Evolutionary conservation across 2,888 invertebrate genomes (phyloP), one percentile per base, ranked within the genome.

Genomic region (Phengaris arion): DNA sequence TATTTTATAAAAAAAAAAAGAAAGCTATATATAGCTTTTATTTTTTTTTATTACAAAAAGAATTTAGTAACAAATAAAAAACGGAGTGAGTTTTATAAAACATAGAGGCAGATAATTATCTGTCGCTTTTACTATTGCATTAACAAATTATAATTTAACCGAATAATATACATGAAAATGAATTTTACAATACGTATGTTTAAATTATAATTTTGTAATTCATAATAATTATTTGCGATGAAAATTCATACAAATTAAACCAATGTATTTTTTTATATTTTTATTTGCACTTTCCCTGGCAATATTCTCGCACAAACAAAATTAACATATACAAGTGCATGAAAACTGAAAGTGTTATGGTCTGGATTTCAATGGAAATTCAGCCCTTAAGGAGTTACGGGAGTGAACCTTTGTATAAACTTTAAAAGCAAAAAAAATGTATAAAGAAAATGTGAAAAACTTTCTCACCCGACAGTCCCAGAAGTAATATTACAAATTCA

Each of bases 391-490:
- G 64, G 64, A 6, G 35, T 10, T 64, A 12, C 35, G 13, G 35
- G 64, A 59, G 15, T 10, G 59, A 59, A 59, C 9, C 35, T 45
- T 64, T 64, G 64, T 45, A 64, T 35, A 64, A 64, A 45, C 64
- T 64, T 22, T 13, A 64, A 35, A 64, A 64, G 64, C 64, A 12
- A 45, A 64, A 64, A 0, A 64, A 64, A 22, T 15, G n/a, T 8
- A 35, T 12, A 64, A 64, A 64, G 64, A 45, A 64, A 64, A 64
- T 64, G 35, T 22, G 22, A 22, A 64, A 64, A 64, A 64, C 64
- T 64, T 64, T 64, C 45, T 13, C 64, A 13, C 45, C 35, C 35
- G 64, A 45, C 6, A 12, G 64, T 64, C 64, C 64, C 64, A 64
- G 35, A 35, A 45, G 64, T 64, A 35, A 12, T 64, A 64, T 64